Base-by-base conservation (phyloP, 2,888 invertebrate genomes). In the Schizaphis graminum region DNA sequence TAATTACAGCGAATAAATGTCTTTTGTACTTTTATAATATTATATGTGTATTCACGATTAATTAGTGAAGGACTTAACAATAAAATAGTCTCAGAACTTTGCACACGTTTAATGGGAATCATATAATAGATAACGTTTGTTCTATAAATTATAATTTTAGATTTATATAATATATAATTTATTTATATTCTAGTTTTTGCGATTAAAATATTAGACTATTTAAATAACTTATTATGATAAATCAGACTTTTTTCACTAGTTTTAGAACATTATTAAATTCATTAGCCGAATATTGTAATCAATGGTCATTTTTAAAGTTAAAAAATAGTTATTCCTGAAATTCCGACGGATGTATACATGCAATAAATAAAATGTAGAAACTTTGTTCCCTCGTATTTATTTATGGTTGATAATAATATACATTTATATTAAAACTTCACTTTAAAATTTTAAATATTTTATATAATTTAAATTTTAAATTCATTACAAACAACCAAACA, bases 1-100 rank as follows among this genome's bases (percentile, higher is more conserved):
- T 87, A 92, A 92, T 88, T 92, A 92, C 87, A 49, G 13, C 47
- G 41, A 92, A 92, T 84, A 91, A 67, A 88, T 92, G 92, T 88
- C 92, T 92, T 91, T 91, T 92, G 88, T 92, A 49, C 28, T 92
- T 88, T 67, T 92, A n/a, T 57, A n/a, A 57, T 86, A 44, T 44
- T 53, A 41, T 41, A 56, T 56, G 10, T 35, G 53, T 85, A 85
- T 77, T 53, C 49, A 88, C 87, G 88, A 92, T 88, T 88, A 88
- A 67, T 92, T 88, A 49, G 47, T 61, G 87, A 92, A 92, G 92
- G 92, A 88, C 92, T 92, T 41, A n/a, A 84, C 10, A 84, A n/a
- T 53, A 84, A 28, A 77, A 77, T 44, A 85, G 21, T 57, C 3
- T 44, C 44, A 16, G 44, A 57, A 57, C 91, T 57, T 86, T 86